Percentiles rank a stretch among this genome's conserved stretches.
Conservation (phyloP, 1,140 invertebrate genomes). For the Pseudomyrmex flavicornis region DNA sequence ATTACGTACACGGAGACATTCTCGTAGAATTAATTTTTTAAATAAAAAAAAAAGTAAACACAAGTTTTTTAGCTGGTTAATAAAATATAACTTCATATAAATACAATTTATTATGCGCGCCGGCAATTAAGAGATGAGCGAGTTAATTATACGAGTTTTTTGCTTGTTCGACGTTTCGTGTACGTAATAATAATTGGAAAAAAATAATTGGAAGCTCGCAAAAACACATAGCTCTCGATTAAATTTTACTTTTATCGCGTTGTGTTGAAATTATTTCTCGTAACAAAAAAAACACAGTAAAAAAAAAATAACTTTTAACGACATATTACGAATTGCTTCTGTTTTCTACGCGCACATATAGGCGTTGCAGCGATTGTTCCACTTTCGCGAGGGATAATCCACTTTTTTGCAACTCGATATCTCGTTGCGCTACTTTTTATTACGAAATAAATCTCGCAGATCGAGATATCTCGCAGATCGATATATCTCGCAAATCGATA, state of each 20-base stretch:
- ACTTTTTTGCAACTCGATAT: constrained; percentile 49
- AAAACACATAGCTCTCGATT: not conserved
- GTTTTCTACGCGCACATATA: too few relatives aligned
- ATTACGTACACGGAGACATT: too few relatives aligned
- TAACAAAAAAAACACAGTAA: not conserved
- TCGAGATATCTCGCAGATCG: too few relatives aligned
- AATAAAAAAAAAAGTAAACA: too few relatives aligned
- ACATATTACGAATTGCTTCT: not conserved
- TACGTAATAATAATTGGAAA: not conserved
- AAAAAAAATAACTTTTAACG: constrained; percentile 7
- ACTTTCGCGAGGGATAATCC: constrained; percentile 46
- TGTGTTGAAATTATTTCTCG: not conserved
- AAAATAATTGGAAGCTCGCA: constrained; percentile 27
- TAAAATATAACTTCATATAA: constrained; percentile 4
- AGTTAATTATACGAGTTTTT: too few relatives aligned
- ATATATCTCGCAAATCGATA: too few relatives aligned
- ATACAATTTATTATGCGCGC: constrained; percentile 4
- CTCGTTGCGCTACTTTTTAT: constrained; percentile 24
- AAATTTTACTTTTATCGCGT: constrained; percentile 33
- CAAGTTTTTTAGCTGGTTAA: too few relatives aligned
- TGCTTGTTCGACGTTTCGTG: not conserved
- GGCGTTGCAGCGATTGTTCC: constrained; percentile 24
- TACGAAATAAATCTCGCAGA: not conserved
- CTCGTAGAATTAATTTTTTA: too few relatives aligned
- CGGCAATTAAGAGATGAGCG: not conserved